Conservation (phyloP, 2,797 vertebrate genomes). For the Pipistrellus kuhlii region DNA sequence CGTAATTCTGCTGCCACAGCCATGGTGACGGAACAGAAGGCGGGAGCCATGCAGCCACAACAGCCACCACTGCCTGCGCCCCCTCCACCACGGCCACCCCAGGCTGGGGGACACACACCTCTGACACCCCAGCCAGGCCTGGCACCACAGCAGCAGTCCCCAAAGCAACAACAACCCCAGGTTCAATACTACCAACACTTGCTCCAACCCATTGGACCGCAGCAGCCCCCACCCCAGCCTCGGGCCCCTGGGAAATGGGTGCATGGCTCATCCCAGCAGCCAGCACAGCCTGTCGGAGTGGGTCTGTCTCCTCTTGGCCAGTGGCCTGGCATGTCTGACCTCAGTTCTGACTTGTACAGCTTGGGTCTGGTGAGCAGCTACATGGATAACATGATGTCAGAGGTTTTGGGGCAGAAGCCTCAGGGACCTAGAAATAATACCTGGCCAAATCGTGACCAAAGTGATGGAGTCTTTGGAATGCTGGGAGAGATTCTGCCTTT, state of each 20-base stretch:
- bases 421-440: slow-evolving; percentile 99
- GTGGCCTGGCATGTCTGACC: slow-evolving; percentile 95
- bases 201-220: slow-evolving; percentile 94
- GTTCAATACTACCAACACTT: slow-evolving; percentile 97
- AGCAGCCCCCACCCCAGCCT: slow-evolving; percentile 89
- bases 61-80: slow-evolving; percentile 74
- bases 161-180: slow-evolving; percentile 88
- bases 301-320: slow-evolving; percentile 95
- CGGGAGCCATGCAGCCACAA: slow-evolving; percentile 89
- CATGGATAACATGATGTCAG: slow-evolving; percentile 98
- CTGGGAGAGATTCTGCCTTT: slow-evolving; percentile 97
- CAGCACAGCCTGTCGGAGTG: slow-evolving; percentile 88
- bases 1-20: slow-evolving; percentile 95
- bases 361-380: slow-evolving; percentile 98
- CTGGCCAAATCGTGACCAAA: slow-evolving; percentile 99
- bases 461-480: slow-evolving; percentile 93
- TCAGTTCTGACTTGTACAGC: slow-evolving; percentile 98
- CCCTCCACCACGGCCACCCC: slow-evolving; percentile 80
- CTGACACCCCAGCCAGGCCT: slow-evolving; percentile 90
- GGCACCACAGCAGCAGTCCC: slow-evolving; percentile 89
- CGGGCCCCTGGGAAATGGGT: slow-evolving; percentile 95
- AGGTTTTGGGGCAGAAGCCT: slow-evolving; percentile 98
- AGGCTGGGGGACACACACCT: slow-evolving; percentile 89
- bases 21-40: slow-evolving; percentile 93
- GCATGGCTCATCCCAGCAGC: slow-evolving; percentile 90